Percentiles rank a stretch among this genome's conserved stretches.
Conservation (phyloP, 2,113 vertebrate genomes). For the Lophochroa leadbeateri region DNA sequence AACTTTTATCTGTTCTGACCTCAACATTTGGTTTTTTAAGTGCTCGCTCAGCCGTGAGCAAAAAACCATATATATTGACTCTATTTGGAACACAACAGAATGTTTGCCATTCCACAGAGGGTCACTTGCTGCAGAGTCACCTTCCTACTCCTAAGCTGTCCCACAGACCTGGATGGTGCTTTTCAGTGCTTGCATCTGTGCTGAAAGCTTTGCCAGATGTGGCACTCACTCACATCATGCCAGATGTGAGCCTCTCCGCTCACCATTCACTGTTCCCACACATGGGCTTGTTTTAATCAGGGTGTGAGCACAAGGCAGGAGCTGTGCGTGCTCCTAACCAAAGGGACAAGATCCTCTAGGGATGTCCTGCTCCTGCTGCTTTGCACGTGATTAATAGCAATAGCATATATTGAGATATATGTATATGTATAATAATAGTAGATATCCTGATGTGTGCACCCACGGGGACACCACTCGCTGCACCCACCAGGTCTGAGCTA, state of each 20-base stretch:
- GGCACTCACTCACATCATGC: background rate
- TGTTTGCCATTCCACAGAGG: background rate
- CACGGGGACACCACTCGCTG: rapidly evolving
- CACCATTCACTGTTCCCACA: background rate
- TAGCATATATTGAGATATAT: background rate
- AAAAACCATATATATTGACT: background rate
- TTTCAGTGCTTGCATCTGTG: background rate
- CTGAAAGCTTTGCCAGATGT: background rate
- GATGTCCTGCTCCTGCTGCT: background rate
- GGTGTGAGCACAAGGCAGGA: background rate
- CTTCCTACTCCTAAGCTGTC: background rate
- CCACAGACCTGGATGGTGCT: background rate
- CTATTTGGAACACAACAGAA: background rate
- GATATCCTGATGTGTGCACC: too few relatives aligned
- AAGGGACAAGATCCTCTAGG: background rate
- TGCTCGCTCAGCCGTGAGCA: background rate
- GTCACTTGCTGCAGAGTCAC: background rate
- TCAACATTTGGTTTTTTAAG: background rate
- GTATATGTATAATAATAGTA: background rate
- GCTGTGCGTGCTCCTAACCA: background rate
- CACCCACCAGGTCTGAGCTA: background rate
- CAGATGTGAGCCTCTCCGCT: background rate
- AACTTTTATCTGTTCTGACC: background rate
- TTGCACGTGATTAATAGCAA: background rate
- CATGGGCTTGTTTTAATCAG: too few relatives aligned